Conservation (phyloP, 1,140 invertebrate species). For the Zaprionus nigranus region DNA sequence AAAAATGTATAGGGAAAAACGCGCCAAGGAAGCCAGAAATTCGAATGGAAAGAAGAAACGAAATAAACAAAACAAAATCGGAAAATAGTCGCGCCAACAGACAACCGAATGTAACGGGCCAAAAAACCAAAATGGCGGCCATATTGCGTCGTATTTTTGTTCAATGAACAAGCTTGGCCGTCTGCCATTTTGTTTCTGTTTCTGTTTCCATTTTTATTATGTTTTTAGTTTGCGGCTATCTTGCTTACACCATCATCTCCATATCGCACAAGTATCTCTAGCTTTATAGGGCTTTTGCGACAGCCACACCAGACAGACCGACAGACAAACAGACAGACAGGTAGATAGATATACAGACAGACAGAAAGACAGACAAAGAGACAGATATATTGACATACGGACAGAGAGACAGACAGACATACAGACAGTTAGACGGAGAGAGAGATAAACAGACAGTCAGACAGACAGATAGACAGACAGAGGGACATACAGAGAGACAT, state of each 20-base stretch:
- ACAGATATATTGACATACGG: no score
- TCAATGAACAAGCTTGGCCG: constrained; percentile 56
- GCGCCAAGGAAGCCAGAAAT: constrained; percentile 43
- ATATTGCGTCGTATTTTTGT: constrained; percentile 74
- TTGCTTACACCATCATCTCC: constrained; percentile 32
- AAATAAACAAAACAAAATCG: constrained; percentile 53
- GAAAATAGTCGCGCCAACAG: constrained; percentile 48
- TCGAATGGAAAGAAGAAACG: constrained; percentile 34
- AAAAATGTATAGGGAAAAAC: constrained; percentile 23
- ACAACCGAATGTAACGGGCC: constrained; percentile 58
- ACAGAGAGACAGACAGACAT: no score
- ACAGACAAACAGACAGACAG: constrained; percentile 1
- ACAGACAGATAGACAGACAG: background rate
- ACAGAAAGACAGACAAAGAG: no score
- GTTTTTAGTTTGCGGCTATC: constrained; percentile 29
- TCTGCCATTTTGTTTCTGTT: constrained; percentile 76
- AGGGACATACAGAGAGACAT: no score
- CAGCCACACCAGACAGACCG: constrained; percentile 5
- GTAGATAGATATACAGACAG: no score
- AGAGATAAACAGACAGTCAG: no score
- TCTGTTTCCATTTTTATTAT: constrained; percentile 29
- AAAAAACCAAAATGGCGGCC: constrained; percentile 70
- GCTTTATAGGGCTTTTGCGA: constrained; percentile 20
- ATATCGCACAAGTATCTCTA: constrained; percentile 7
- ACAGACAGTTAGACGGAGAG: background rate